A percentile compares a stretch with the other conserved stretches of the same genome.
Conservation (phyloP, 1,140 invertebrate species). For the Calosoma granatense region DNA sequence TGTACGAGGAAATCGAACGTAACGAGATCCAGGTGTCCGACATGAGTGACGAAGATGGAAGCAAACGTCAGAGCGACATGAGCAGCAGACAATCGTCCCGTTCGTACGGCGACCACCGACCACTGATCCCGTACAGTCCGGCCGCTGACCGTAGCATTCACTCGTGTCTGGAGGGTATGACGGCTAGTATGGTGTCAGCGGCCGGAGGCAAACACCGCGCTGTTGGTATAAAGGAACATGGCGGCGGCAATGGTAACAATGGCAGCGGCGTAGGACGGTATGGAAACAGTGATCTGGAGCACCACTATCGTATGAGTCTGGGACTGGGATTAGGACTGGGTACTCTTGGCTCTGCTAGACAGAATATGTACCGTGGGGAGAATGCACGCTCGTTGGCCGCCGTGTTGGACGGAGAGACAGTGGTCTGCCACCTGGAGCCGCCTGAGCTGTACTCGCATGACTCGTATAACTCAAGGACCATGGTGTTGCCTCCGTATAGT, state of each 20-base stretch:
- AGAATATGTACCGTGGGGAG: conserved; percentile 41
- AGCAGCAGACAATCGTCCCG: conserved; percentile 63
- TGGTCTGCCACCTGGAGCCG: conserved; percentile 70
- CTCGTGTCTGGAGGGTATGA: conserved; percentile 23
- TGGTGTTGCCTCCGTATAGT: conserved; percentile 32
- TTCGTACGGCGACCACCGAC: conserved; percentile 70
- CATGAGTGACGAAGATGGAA: conserved; percentile 65
- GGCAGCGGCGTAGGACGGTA: conserved; percentile 46
- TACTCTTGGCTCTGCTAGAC: conserved; percentile 24
- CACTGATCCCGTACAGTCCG: conserved; percentile 42
- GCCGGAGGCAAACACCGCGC: too few species aligned
- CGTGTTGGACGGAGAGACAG: conserved; percentile 70
- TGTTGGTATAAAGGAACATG: conserved; percentile 20
- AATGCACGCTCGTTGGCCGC: conserved; percentile 58
- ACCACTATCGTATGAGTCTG: conserved; percentile 35
- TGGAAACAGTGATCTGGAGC: conserved; percentile 43
- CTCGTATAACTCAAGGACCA: conserved; percentile 29
- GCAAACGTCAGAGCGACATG: conserved; percentile 67
- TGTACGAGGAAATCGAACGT: conserved; percentile 72
- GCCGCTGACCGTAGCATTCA: conserved; percentile 28
- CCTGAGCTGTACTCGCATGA: conserved; percentile 32
- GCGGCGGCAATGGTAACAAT: conserved; percentile 29
- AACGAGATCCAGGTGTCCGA: conserved; percentile 59
- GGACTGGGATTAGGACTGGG: conserved; percentile 7
- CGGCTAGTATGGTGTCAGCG: too few species aligned